Conservation (phyloP, 2,888 invertebrate species). For the Ormia ochracea region DNA sequence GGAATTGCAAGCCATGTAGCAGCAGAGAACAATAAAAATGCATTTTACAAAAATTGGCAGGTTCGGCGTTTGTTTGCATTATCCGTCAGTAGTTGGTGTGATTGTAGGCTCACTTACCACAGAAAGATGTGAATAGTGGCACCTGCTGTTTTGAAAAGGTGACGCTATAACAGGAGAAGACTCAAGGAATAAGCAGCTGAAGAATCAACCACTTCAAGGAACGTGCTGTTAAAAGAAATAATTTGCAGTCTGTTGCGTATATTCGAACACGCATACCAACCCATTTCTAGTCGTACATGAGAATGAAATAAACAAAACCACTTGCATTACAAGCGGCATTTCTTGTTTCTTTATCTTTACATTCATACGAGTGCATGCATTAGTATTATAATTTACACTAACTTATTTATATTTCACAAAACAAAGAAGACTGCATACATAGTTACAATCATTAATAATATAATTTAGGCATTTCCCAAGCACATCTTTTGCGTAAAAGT, state of each 20-base stretch:
- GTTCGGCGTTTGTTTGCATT: no score
- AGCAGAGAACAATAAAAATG: no score
- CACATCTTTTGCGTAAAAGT: neutral
- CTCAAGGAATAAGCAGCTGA: no score
- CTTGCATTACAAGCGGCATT: constrained; percentile 48
- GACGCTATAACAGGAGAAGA: no score
- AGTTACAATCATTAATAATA: constrained; percentile 8
- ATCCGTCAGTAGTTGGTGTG: no score
- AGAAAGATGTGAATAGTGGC: no score
- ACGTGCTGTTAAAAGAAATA: neutral
- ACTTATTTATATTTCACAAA: neutral
- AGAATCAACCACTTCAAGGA: no score
- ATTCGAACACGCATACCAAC: neutral
- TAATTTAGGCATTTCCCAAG: neutral
- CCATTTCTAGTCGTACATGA: neutral
- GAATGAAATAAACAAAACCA: constrained; percentile 37
- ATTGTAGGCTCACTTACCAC: no score
- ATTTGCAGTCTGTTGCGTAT: neutral
- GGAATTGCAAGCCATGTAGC: no score
- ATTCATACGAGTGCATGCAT: no score
- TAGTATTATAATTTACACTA: neutral
- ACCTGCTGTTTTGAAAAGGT: no score
- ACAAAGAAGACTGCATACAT: neutral
- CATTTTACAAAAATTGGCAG: no score
- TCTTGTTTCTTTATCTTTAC: neutral